A percentile compares a stretch with the other conserved stretches of the same genome.
These are phyloP conservation scores for Stegastes partitus DNA, from an alignment of 2,113 vertebrate species.

Conservation along the genomic window DNA sequence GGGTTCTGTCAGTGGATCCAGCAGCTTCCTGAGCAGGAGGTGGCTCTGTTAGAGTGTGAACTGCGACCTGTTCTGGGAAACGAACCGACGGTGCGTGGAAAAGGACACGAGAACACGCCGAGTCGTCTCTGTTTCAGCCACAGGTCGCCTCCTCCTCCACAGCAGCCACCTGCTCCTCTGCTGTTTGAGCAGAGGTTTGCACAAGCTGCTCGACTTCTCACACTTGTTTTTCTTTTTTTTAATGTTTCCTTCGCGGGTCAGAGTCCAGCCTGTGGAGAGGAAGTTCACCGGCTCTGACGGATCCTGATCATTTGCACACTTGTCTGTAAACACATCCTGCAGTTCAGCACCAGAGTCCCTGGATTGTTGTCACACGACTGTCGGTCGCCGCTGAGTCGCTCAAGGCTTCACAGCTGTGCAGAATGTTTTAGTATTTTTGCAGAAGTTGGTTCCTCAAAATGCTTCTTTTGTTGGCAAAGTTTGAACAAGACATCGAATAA, in stretches of 20 bases:
- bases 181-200: slow-evolving; percentile 82
- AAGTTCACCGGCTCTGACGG: not conserved
- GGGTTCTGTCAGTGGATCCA: no score
- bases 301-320: no score
- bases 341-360: no score
- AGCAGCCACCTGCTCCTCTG: slow-evolving; percentile 69
- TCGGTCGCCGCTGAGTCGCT: no score
- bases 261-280: slow-evolving; percentile 39
- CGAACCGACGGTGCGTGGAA: slow-evolving; percentile 48
- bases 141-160: slow-evolving; percentile 51
- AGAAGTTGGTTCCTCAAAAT: no score
- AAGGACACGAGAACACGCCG: slow-evolving; percentile 35
- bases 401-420: no score
- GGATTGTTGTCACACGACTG: no score
- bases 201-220: slow-evolving; percentile 82
- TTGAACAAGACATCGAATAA: no score
- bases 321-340: no score
- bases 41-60: slow-evolving; percentile 1
- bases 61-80: slow-evolving; percentile 63
- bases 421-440: no score
- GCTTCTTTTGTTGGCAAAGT: no score
- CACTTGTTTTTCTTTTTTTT: slow-evolving; percentile 28
- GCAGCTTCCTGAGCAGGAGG: no score
- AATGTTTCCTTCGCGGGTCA: slow-evolving; percentile 29
- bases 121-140: slow-evolving; percentile 83